These are phyloP conservation scores for Diaprepes abbreviatus DNA, from an alignment of 2,888 invertebrate species.

Conservation along the genomic window DNA sequence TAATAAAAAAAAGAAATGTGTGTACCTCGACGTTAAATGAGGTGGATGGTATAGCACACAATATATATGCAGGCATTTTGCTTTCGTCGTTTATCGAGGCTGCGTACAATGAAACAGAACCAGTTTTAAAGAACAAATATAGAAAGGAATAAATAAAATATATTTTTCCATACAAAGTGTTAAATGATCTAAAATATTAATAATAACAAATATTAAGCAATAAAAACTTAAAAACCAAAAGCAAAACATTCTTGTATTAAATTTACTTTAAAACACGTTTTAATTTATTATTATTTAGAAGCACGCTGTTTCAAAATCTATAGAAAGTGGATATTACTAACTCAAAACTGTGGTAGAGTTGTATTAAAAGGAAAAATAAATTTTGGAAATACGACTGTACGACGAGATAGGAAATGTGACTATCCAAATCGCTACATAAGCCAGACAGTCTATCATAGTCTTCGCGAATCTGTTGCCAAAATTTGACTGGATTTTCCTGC, in stretches of 20 bases:
- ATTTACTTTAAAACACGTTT: too few species aligned
- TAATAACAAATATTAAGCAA: too few species aligned
- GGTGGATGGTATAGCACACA: slow-evolving; percentile 75
- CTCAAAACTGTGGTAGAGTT: slow-evolving; percentile 61
- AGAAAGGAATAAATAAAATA: slow-evolving; percentile 77
- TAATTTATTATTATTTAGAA: too few species aligned
- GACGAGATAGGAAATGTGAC: slow-evolving; percentile 53
- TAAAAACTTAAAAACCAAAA: too few species aligned
- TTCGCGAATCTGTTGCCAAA: slow-evolving; percentile 55
- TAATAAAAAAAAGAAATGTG: background rate
- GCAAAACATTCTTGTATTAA: too few species aligned
- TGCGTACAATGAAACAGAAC: slow-evolving; percentile 65
- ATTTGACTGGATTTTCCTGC: slow-evolving; percentile 69
- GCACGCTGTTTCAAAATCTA: too few species aligned
- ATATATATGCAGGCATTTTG: slow-evolving; percentile 63
- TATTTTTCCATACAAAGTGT: slow-evolving; percentile 67
- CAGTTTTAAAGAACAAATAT: slow-evolving; percentile 73
- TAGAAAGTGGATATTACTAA: slow-evolving; percentile 57
- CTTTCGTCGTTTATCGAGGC: slow-evolving; percentile 63
- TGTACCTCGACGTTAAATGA: slow-evolving; percentile 76
- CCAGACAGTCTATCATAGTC: slow-evolving; percentile 54
- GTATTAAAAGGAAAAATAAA: slow-evolving; percentile 56
- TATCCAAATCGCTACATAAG: slow-evolving; percentile 50
- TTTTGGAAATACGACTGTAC: slow-evolving; percentile 54
- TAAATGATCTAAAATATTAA: slow-evolving; percentile 40